Evolutionary conservation across 2,888 invertebrate genomes (phyloP).

Genomic region (Meiosimyza platycephala): DNA sequence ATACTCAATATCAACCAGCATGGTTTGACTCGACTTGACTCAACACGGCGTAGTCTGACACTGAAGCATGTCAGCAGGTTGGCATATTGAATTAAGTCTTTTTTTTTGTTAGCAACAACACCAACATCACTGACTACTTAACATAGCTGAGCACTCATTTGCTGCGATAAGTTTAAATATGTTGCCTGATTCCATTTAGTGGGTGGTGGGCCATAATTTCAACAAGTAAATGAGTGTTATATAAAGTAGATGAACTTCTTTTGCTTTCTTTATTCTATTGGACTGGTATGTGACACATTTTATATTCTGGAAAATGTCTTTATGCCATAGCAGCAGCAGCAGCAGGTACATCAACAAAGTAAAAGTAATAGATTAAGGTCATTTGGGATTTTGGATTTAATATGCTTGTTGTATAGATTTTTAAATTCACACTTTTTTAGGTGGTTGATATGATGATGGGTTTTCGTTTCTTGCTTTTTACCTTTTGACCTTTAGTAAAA

Average conservation of each 20-base stretch:
- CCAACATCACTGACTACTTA: background rate
- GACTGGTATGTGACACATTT: background rate
- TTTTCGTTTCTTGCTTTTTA: too few species aligned
- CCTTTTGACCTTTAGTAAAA: too few species aligned
- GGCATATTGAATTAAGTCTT: constrained; percentile 16
- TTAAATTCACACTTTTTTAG: too few species aligned
- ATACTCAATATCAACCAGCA: too few species aligned
- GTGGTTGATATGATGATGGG: too few species aligned
- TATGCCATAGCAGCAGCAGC: background rate
- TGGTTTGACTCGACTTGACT: background rate
- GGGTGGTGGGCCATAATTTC: too few species aligned
- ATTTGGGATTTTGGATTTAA: constrained; percentile 6
- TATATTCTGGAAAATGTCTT: background rate
- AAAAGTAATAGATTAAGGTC: background rate
- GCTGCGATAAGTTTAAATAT: constrained; percentile 1
- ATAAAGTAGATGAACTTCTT: too few species aligned
- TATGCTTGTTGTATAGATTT: background rate
- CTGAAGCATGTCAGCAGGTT: constrained; percentile 5
- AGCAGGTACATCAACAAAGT: background rate
- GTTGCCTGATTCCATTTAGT: constrained; percentile 1
- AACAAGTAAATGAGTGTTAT: too few species aligned
- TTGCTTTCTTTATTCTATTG: background rate
- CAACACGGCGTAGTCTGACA: background rate
- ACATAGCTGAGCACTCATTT: background rate
- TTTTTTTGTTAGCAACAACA: background rate